phyloP scores from a whole-genome alignment of 92 coral and sea anemone genomes.

The Scolanthus callimorphus region DNA sequence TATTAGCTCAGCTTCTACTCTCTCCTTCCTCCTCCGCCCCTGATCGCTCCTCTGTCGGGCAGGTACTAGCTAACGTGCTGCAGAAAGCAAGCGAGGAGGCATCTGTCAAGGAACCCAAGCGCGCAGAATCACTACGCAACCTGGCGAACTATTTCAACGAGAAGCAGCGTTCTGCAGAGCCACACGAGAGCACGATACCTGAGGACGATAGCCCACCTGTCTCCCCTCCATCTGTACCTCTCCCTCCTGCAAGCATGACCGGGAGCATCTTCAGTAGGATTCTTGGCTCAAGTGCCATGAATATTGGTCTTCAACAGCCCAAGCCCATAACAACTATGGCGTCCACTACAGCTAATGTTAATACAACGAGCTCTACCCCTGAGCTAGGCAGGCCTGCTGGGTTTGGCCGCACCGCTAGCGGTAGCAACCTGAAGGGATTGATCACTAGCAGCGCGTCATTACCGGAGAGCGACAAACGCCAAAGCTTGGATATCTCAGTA shows the following conservation, averaged over 20 bases:
- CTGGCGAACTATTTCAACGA: constrained; percentile 80
- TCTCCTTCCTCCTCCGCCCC: constrained; percentile 64
- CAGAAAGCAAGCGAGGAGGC: constrained; percentile 82
- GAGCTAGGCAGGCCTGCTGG: constrained; percentile 42
- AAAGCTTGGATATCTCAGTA: constrained; percentile 55
- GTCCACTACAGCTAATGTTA: constrained; percentile 35
- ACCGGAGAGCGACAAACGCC: constrained; percentile 47
- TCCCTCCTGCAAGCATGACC: constrained; percentile 32
- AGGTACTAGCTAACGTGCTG: constrained; percentile 71
- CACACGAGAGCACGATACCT: constrained; percentile 18
- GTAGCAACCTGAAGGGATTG: constrained; percentile 71
- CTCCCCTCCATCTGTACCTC: constrained; percentile 13
- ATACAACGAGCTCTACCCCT: constrained; percentile 44
- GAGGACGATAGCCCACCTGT: constrained; percentile 49
- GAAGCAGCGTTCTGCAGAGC: constrained; percentile 50
- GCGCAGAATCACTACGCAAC: constrained; percentile 77
- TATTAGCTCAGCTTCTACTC: constrained; percentile 67
- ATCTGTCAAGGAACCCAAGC: constrained; percentile 49
- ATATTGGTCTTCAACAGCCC: constrained; percentile 49
- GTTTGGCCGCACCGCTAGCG: constrained; percentile 78
- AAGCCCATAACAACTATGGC: constrained; percentile 83
- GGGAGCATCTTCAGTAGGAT: constrained; percentile 66
- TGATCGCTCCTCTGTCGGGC: constrained; percentile 71
- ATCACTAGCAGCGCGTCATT: constrained; percentile 42
- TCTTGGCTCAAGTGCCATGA: constrained; percentile 64